These are phyloP conservation scores for Dinothrombium tinctorium DNA, from an alignment of 1,140 invertebrate species.

Conservation along the genomic window DNA sequence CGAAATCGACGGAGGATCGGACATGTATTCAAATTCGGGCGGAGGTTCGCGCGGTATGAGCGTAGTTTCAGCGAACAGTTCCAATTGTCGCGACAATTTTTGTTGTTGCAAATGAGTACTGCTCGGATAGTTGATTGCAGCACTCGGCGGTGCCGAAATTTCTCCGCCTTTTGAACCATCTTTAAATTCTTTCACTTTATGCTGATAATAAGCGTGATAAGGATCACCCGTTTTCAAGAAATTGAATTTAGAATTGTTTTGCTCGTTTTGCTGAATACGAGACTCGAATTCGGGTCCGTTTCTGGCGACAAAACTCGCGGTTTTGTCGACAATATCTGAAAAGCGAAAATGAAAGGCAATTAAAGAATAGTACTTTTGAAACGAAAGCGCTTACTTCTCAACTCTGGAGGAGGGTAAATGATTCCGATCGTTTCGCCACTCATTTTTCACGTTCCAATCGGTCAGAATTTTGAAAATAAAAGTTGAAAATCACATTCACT, in stretches of 20 bases:
- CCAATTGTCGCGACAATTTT: slow-evolving; percentile 40
- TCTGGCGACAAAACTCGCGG: slow-evolving; percentile 88
- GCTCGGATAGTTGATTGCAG: neutral
- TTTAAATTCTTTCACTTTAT: slow-evolving; percentile 87
- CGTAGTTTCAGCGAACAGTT: slow-evolving; percentile 47
- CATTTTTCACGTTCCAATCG: too few relatives aligned
- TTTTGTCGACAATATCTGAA: slow-evolving; percentile 91
- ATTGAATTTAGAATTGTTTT: slow-evolving; percentile 92
- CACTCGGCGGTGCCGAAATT: slow-evolving; percentile 1
- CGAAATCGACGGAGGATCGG: slow-evolving; percentile 96
- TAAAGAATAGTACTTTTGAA: neutral
- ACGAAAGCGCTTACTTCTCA: slow-evolving; percentile 43
- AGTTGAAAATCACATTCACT: too few relatives aligned
- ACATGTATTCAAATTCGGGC: slow-evolving; percentile 85
- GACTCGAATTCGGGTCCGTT: slow-evolving; percentile 95
- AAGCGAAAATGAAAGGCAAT: slow-evolving; percentile 2
- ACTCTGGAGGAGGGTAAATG: slow-evolving; percentile 95
- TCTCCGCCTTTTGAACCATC: slow-evolving; percentile 41
- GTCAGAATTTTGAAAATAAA: too few relatives aligned
- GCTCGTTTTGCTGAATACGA: slow-evolving; percentile 81
- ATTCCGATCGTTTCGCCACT: slow-evolving; percentile 49
- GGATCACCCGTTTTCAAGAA: slow-evolving; percentile 91
- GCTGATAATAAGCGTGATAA: slow-evolving; percentile 95
- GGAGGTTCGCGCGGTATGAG: slow-evolving; percentile 87
- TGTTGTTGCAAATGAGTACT: neutral